Evolutionary conservation across 2,113 vertebrate species (phyloP), one percentile per base, ranked within the genome.

Genomic region (Takifugu bimaculatus): DNA sequence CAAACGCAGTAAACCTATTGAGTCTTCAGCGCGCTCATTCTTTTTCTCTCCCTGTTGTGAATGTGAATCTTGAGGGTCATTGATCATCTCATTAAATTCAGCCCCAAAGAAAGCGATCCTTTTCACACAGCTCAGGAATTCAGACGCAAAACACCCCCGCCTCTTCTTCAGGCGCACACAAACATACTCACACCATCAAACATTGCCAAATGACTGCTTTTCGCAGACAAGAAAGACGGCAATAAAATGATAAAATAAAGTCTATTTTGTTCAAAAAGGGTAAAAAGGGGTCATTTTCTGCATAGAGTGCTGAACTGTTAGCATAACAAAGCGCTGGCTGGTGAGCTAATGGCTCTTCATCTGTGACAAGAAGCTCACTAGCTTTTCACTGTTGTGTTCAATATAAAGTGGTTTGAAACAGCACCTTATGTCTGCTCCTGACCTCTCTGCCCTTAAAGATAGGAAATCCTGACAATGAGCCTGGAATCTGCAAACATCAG

Each of bases 51-150:
- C 74, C 79, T 68, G 82, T 86, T 78, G 78, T 85, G 86, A 86
- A 86, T 84, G 85, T 70, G 82, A 79, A 82, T 87, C 82, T 83
- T 89, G 81, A 81, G 89, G 87, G 89, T 90, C 86, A 89, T 85
- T 87, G 87, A 89, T 87, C 84, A 87, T 88, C 88, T 87, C 79
- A 89, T 87, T 89, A 86, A 85, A 89, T 87, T 80, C 82, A 78
- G 75, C 35, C 81, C 75, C 62, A 83, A 87, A 86, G 83, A 82
- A 85, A 80, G 79, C 64, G 57, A 84, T 79, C 79, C 73, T 66
- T 81, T 88, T 87, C 88, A 91, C 81, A 85, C 73, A 87, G 85
- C 88, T 87, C 84, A 85, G 89, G 82, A 89, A 88, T 88, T 82
- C 82, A 87, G 78, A 84, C 76, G 64, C 20, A 13, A 75, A 80